phyloP scores from a whole-genome alignment of 2,797 vertebrate species.

The Apogon talboti region DNA sequence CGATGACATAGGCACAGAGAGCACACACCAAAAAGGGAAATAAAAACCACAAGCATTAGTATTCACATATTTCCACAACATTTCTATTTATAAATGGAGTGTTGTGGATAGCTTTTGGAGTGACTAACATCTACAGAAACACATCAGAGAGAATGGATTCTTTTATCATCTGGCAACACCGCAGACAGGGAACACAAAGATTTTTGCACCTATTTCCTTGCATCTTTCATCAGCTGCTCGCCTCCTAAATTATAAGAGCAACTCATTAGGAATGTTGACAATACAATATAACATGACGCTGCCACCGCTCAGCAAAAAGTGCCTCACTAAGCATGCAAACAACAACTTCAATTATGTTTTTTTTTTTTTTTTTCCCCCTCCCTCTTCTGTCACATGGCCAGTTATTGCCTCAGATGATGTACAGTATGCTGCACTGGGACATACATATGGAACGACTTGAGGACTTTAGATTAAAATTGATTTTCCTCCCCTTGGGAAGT shows the following conservation, averaged over 20 bases:
- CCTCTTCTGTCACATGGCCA: constrained; percentile 74
- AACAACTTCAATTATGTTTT: constrained; percentile 80
- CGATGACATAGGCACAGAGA: constrained; percentile 48
- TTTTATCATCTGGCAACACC: constrained; percentile 62
- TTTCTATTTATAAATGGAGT: constrained; percentile 69
- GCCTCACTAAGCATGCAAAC: constrained; percentile 79
- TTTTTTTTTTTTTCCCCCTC: constrained; percentile 38
- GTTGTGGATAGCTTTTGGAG: constrained; percentile 63
- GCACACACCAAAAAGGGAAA: constrained; percentile 15
- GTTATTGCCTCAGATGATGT: constrained; percentile 91
- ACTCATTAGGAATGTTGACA: constrained; percentile 84
- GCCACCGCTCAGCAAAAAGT: constrained; percentile 78
- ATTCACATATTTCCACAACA: constrained; percentile 69
- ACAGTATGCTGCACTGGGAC: constrained; percentile 87
- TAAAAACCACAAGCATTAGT: constrained; percentile 50
- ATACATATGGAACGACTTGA: constrained; percentile 89
- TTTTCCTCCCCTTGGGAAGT: constrained; percentile 94
- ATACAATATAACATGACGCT: constrained; percentile 76
- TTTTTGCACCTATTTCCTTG: constrained; percentile 45
- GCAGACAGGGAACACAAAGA: constrained; percentile 55
- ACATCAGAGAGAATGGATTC: constrained; percentile 49
- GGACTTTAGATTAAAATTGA: constrained; percentile 98
- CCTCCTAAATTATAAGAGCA: constrained; percentile 79
- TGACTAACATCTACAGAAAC: constrained; percentile 57
- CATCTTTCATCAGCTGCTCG: constrained; percentile 60